phyloP scores from a whole-genome alignment of 2,888 invertebrate species.

The Alloplasta piceator region DNA sequence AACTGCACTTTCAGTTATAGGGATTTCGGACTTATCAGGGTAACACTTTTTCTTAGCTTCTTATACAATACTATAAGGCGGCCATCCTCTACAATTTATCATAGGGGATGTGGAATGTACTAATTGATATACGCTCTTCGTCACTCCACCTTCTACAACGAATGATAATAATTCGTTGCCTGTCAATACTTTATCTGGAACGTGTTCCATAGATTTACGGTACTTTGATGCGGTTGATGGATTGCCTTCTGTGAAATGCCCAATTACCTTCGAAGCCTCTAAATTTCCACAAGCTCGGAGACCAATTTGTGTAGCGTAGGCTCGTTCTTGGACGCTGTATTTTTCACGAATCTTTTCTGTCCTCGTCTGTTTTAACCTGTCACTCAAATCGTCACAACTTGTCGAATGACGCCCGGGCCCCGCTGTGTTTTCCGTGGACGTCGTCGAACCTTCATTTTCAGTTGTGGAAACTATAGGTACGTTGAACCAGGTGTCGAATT shows the following conservation, averaged over 20 bases:
- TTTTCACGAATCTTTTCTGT: slow-evolving; percentile 54
- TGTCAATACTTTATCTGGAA: slow-evolving; percentile 35
- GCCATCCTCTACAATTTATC: slow-evolving; percentile 64
- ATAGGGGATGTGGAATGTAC: slow-evolving; percentile 1
- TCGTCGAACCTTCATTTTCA: slow-evolving; percentile 5
- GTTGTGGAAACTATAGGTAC: slow-evolving; percentile 24
- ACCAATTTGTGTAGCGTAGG: slow-evolving; percentile 66
- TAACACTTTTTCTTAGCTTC: slow-evolving; percentile 15
- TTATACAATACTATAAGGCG: slow-evolving; percentile 9
- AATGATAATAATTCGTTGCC: slow-evolving; percentile 55
- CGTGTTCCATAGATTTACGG: slow-evolving; percentile 45
- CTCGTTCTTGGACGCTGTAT: slow-evolving; percentile 40
- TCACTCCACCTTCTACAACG: slow-evolving; percentile 40
- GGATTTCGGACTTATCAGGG: slow-evolving; percentile 7
- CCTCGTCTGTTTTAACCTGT: slow-evolving; percentile 62
- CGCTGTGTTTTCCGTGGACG: slow-evolving; percentile 38
- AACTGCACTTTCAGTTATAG: slow-evolving; percentile 23
- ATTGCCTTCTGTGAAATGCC: slow-evolving; percentile 59
- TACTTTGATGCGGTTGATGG: slow-evolving; percentile 63
- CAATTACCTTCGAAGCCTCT: slow-evolving; percentile 64
- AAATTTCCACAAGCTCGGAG: slow-evolving; percentile 63
- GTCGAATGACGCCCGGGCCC: slow-evolving; percentile 59
- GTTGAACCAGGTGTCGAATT: slow-evolving; percentile 27
- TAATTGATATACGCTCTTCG: slow-evolving; percentile 28
- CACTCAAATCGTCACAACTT: slow-evolving; percentile 62